A percentile compares a stretch with the other conserved stretches of the same genome.
These are phyloP conservation scores for Geotrypetes seraphini DNA, from an alignment of 2,797 vertebrate species.

Conservation along the genomic window DNA sequence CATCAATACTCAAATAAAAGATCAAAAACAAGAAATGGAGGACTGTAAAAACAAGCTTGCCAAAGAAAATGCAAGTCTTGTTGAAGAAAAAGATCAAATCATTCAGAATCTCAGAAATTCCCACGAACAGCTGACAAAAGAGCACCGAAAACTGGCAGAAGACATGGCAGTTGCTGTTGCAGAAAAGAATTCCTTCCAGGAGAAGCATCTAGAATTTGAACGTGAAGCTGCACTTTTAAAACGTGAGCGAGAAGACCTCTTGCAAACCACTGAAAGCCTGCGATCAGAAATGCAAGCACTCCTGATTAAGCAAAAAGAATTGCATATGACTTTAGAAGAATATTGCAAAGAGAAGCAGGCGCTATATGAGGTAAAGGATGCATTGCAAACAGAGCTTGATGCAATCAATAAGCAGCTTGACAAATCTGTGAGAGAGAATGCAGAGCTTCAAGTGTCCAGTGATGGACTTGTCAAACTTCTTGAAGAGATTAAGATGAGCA, in stretches of 20 bases:
- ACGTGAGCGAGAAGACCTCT: slow-evolving; percentile 20
- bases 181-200: slow-evolving; percentile 33
- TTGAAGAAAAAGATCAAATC: slow-evolving; percentile 46
- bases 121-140: slow-evolving; percentile 35
- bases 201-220: slow-evolving; percentile 24
- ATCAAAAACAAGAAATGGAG: slow-evolving; percentile 47
- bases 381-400: slow-evolving; percentile 50
- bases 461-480: slow-evolving; percentile 54
- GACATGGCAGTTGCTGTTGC: slow-evolving; percentile 29
- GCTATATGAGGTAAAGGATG: slow-evolving; percentile 32
- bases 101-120: slow-evolving; percentile 45
- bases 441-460: slow-evolving; percentile 65
- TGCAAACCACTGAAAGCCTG: slow-evolving; percentile 21
- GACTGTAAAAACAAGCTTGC: slow-evolving; percentile 44
- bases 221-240: slow-evolving; percentile 18
- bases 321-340: slow-evolving; percentile 24
- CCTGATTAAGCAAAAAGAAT: slow-evolving; percentile 18
- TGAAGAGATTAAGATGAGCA: slow-evolving; percentile 71
- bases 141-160: slow-evolving; percentile 32
- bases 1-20: slow-evolving; percentile 40
- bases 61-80: slow-evolving; percentile 51
- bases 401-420: slow-evolving; percentile 43
- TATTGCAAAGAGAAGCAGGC: slow-evolving; percentile 38
- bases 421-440: slow-evolving; percentile 35
- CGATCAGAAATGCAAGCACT: slow-evolving; percentile 37